Percentiles rank a stretch among this genome's conserved stretches.
Evolutionary conservation across 2,797 vertebrate genomes (phyloP).

Genomic region (Eulemur mongoz): DNA sequence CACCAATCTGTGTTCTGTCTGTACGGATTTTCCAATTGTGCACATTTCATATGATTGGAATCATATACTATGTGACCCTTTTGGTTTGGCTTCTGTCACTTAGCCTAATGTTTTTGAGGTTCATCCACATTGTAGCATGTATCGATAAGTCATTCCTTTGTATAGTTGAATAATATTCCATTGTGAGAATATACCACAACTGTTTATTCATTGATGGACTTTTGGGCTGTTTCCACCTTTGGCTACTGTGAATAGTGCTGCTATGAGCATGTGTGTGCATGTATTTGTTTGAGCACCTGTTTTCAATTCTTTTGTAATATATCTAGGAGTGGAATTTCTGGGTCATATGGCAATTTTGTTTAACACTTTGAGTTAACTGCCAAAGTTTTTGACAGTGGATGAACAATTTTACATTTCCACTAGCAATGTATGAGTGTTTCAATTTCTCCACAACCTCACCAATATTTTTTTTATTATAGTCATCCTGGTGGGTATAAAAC

Average conservation of each 20-base stretch:
- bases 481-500: not conserved
- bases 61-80: not conserved
- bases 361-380: not conserved
- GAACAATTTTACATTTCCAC: not conserved
- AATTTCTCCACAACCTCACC: not conserved
- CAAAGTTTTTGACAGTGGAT: not conserved
- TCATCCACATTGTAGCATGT: not conserved
- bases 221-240: not conserved
- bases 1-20: not conserved
- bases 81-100: not conserved
- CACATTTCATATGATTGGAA: not conserved
- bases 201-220: not conserved
- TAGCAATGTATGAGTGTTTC: not conserved
- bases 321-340: not conserved
- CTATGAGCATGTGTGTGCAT: not conserved
- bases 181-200: not conserved
- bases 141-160: not conserved
- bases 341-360: not conserved
- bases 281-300: not conserved
- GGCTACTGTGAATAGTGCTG: not conserved
- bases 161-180: not conserved
- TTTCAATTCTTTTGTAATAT: not conserved
- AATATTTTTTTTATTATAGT: not conserved
- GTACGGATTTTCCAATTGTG: not conserved
- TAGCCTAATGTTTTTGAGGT: not conserved